phyloP scores from a whole-genome alignment of 2,888 invertebrate species.

The Microctonus aethiopoides region DNA sequence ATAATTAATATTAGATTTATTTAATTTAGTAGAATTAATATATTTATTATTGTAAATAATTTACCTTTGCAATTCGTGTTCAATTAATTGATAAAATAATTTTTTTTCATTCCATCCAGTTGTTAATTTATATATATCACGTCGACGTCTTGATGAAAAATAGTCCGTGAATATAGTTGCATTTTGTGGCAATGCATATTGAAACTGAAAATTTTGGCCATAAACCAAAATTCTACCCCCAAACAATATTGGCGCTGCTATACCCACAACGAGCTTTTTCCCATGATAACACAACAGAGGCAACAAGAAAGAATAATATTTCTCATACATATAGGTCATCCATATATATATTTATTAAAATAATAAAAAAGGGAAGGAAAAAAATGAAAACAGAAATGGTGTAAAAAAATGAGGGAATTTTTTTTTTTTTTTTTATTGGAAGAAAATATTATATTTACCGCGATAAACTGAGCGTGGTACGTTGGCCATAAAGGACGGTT shows the following conservation, averaged over 20 bases:
- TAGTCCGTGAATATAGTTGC: slow-evolving; percentile 69
- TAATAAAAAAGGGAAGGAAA: background rate
- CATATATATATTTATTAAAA: background rate
- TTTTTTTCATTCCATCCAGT: slow-evolving; percentile 29
- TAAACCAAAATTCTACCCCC: slow-evolving; percentile 71
- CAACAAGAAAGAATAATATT: background rate
- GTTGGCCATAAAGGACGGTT: background rate
- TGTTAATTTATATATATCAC: slow-evolving; percentile 27
- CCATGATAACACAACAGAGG: background rate
- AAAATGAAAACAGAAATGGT: background rate
- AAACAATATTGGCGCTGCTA: slow-evolving; percentile 71
- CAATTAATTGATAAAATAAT: slow-evolving; percentile 62
- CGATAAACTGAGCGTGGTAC: background rate
- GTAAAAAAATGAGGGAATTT: too few relatives aligned
- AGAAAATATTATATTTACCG: background rate
- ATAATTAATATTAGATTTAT: background rate
- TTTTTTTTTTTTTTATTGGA: background rate
- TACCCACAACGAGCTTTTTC: slow-evolving; percentile 72
- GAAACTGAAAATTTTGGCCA: slow-evolving; percentile 75
- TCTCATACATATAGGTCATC: background rate
- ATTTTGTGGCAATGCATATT: slow-evolving; percentile 71
- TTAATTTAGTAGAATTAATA: background rate
- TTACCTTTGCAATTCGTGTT: slow-evolving; percentile 64
- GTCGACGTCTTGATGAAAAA: slow-evolving; percentile 59
- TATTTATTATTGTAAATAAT: background rate